Evolutionary conservation across 37 sponge, comb jelly and placozoan species (phyloP).

Genomic region (Aphrocallistes beatrix): DNA sequence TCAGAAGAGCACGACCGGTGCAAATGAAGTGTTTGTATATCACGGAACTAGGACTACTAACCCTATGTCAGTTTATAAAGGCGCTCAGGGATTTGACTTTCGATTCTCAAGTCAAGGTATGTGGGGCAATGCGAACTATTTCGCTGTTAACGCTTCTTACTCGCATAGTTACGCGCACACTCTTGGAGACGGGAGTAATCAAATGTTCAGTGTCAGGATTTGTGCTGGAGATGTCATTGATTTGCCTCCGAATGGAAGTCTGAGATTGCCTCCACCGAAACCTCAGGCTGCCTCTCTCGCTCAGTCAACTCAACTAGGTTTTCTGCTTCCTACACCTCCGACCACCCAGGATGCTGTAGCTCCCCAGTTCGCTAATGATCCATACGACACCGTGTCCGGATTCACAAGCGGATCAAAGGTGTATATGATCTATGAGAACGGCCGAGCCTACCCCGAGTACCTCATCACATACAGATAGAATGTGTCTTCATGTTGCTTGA

Average conservation of each 20-base stretch:
- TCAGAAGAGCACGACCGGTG: slow-evolving; percentile 38
- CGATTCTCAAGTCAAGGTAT: slow-evolving; percentile 46
- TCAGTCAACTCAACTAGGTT: too few relatives aligned
- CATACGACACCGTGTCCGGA: slow-evolving; percentile 74
- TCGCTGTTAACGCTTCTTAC: slow-evolving; percentile 78
- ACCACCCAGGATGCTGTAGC: too few relatives aligned
- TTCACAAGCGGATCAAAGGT: slow-evolving; percentile 46
- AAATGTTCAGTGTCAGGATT: slow-evolving; percentile 60
- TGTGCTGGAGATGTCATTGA: slow-evolving; percentile 54
- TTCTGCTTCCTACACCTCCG: background rate
- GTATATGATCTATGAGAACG: slow-evolving; percentile 66
- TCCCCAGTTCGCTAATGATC: slow-evolving; percentile 32
- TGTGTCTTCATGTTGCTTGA: too few relatives aligned
- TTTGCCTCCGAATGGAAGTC: slow-evolving; percentile 20
- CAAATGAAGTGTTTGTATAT: slow-evolving; percentile 56
- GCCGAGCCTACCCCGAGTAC: slow-evolving; percentile 71
- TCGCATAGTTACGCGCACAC: slow-evolving; percentile 47
- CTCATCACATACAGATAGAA: slow-evolving; percentile 41
- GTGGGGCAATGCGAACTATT: slow-evolving; percentile 78
- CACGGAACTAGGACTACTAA: slow-evolving; percentile 63
- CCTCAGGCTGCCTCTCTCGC: too few relatives aligned
- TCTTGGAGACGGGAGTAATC: slow-evolving; percentile 20
- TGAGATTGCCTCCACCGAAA: slow-evolving; percentile 63
- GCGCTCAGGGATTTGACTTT: slow-evolving; percentile 72
- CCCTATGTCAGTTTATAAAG: slow-evolving; percentile 47